Conservation (phyloP, 2,888 invertebrate genomes). For the Norana najaformis region DNA sequence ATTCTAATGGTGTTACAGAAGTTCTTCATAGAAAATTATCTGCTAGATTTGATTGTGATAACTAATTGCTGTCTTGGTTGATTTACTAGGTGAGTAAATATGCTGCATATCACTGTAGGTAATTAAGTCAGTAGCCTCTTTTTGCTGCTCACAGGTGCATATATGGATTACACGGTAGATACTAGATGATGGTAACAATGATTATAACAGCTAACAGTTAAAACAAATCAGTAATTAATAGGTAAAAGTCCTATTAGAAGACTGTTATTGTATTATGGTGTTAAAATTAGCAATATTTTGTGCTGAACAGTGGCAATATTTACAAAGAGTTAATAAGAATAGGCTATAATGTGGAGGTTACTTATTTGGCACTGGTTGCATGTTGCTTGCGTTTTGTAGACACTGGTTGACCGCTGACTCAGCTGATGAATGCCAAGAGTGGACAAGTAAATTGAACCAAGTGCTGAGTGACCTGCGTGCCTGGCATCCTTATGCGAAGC, state of each 20-base stretch:
- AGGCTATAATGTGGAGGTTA: not conserved
- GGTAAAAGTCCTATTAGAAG: not conserved
- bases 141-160: not conserved
- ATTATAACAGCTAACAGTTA: no score
- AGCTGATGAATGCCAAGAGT: constrained; percentile 29
- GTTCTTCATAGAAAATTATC: no score
- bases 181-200: not conserved
- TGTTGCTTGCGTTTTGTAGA: constrained; percentile 9
- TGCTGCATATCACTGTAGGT: no score
- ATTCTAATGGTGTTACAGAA: no score
- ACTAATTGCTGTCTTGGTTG: not conserved
- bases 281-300: no score
- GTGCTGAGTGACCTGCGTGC: constrained; percentile 25
- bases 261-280: not conserved
- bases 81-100: not conserved
- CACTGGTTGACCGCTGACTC: constrained; percentile 36
- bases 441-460: constrained; percentile 31
- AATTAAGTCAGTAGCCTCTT: not conserved
- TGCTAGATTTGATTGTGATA: not conserved
- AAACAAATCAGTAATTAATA: not conserved
- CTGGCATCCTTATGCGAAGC: constrained; percentile 34
- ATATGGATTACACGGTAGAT: not conserved
- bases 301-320: no score
- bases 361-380: not conserved
- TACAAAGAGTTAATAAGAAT: not conserved